A percentile compares a stretch with the other conserved stretches of the same genome.
Conservation (phyloP, 2,888 invertebrate genomes). For the Nesidiocoris tenuis region DNA sequence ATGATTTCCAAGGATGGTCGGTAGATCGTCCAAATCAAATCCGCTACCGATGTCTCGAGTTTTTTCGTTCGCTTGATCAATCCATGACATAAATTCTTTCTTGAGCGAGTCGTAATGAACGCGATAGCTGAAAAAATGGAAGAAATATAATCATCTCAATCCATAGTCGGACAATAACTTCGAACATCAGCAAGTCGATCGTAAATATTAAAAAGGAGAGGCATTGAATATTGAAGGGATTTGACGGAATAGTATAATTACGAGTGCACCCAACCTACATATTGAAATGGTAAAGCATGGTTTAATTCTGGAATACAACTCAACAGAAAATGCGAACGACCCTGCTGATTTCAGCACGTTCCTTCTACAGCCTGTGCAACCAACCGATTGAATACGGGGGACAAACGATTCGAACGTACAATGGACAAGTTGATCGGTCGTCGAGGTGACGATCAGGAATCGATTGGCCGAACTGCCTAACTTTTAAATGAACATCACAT, state of each 20-base stretch:
- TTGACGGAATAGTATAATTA: not conserved
- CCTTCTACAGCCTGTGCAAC: too few species aligned
- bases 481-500: not conserved
- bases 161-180: not conserved
- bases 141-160: not conserved
- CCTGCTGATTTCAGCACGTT: too few species aligned
- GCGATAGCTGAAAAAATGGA: conserved; percentile 58
- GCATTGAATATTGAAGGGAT: not conserved
- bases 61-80: conserved; percentile 76
- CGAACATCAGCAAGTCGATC: not conserved
- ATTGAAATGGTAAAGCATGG: not conserved
- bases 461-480: conserved; percentile 2
- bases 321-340: too few species aligned
- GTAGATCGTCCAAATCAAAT: conserved; percentile 82
- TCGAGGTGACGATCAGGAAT: conserved; percentile 19
- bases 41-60: conserved; percentile 74
- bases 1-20: conserved; percentile 80
- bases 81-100: conserved; percentile 78
- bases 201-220: not conserved
- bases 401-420: not conserved
- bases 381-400: too few species aligned
- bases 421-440: not conserved
- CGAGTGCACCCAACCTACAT: not conserved
- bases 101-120: conserved; percentile 74
- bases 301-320: not conserved